phyloP scores from a whole-genome alignment of 2,113 vertebrate genomes.

The Pogonocichla stellata region DNA sequence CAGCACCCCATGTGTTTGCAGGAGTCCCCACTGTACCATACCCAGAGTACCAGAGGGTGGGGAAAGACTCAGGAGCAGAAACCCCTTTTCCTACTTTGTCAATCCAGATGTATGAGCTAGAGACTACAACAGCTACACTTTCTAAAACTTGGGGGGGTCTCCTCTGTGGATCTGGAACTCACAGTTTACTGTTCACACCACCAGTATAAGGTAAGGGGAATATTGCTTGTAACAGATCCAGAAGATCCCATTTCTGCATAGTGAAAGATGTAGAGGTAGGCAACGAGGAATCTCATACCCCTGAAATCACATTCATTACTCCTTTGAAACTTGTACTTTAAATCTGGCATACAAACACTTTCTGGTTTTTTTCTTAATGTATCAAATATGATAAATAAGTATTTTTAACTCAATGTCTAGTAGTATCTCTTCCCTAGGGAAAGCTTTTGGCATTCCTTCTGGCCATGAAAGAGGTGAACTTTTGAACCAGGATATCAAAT shows the following conservation, averaged over 20 bases:
- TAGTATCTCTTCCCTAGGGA: not conserved
- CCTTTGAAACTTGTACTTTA: not conserved
- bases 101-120: not conserved
- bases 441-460: not conserved
- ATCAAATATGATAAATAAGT: not conserved
- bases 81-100: not conserved
- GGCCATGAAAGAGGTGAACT: conserved; percentile 17
- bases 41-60: not conserved
- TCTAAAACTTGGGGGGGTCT: not conserved
- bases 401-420: conserved; percentile 12
- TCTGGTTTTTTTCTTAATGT: not conserved
- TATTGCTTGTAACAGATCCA: not conserved
- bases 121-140: not conserved
- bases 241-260: not conserved
- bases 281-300: not conserved
- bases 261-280: not conserved
- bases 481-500: not conserved
- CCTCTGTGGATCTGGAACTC: not conserved
- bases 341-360: not conserved
- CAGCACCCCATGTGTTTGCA: not conserved
- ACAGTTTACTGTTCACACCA: not conserved
- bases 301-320: not conserved
- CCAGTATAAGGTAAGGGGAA: not conserved
- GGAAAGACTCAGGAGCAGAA: not conserved
- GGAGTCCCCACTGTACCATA: not conserved